phyloP scores from a whole-genome alignment of 1,140 invertebrate genomes.

The Diprion similis region DNA sequence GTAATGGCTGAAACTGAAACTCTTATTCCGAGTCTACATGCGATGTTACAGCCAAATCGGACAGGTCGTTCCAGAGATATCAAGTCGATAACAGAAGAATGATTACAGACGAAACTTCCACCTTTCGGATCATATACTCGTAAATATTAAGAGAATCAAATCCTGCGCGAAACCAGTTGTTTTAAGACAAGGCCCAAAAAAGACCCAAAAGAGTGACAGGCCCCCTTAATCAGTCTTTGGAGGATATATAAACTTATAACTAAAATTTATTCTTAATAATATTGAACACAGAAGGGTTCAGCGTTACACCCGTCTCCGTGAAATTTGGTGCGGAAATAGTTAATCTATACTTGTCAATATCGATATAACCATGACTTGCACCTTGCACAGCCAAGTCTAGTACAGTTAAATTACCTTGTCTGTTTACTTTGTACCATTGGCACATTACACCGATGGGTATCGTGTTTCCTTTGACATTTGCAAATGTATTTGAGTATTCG shows the following conservation, averaged over 20 bases:
- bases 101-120: too few relatives aligned
- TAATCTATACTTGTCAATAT: conserved; percentile 13
- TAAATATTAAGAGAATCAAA: too few relatives aligned
- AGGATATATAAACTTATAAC: neutral
- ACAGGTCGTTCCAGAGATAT: too few relatives aligned
- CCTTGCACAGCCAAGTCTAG: conserved; percentile 13
- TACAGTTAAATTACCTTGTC: conserved; percentile 6
- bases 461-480: conserved; percentile 6
- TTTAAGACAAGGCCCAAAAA: too few relatives aligned
- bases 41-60: too few relatives aligned
- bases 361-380: conserved; percentile 13
- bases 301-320: conserved; percentile 8
- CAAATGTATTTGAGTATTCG: conserved; percentile 17
- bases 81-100: too few relatives aligned
- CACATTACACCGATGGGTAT: conserved; percentile 14
- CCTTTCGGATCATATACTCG: too few relatives aligned
- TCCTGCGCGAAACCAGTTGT: too few relatives aligned
- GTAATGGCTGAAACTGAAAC: too few relatives aligned
- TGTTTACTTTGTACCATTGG: conserved; percentile 11
- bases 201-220: too few relatives aligned
- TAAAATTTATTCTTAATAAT: neutral
- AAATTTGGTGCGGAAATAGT: conserved; percentile 13
- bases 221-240: neutral
- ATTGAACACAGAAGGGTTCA: conserved; percentile 12
- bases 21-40: too few relatives aligned